Percentiles rank a stretch among this genome's conserved stretches.
Evolutionary conservation across 2,113 vertebrate species (phyloP).

Genomic region (Balaenoptera acutorostrata): DNA sequence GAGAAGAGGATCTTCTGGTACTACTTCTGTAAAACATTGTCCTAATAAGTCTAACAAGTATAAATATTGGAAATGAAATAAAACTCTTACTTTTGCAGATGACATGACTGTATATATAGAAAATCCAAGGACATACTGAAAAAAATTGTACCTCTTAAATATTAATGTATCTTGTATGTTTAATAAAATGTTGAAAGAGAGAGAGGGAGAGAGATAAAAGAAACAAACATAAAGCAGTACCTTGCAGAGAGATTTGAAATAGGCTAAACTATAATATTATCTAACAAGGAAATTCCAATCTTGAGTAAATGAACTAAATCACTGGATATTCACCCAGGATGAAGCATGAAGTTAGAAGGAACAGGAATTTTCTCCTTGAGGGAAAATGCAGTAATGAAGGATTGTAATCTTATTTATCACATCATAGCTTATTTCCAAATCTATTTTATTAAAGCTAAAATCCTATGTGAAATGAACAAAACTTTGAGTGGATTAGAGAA

Average conservation of each 20-base stretch:
- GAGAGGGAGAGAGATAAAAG: not conserved
- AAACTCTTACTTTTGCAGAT: not conserved
- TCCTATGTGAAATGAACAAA: not conserved
- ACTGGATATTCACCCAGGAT: not conserved
- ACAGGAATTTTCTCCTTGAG: not conserved
- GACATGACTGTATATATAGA: not conserved
- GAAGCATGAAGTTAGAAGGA: not conserved
- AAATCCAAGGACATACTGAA: not conserved
- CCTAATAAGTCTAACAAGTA: not conserved
- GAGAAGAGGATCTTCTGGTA: not conserved
- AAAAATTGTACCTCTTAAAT: not conserved
- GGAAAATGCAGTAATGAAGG: not conserved
- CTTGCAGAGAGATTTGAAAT: not conserved
- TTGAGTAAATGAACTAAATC: not conserved
- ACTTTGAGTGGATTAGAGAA: not conserved
- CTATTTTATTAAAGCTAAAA: not conserved
- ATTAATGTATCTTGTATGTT: not conserved
- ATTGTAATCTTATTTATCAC: not conserved
- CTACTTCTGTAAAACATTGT: not conserved
- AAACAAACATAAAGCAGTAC: not conserved
- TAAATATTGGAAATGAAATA: not conserved
- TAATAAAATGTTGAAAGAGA: not conserved
- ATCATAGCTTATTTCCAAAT: not conserved
- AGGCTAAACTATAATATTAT: not conserved
- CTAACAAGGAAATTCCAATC: not conserved